Base-by-base conservation (phyloP, 2,888 invertebrate genomes). In the Stegana nigrithorax region DNA sequence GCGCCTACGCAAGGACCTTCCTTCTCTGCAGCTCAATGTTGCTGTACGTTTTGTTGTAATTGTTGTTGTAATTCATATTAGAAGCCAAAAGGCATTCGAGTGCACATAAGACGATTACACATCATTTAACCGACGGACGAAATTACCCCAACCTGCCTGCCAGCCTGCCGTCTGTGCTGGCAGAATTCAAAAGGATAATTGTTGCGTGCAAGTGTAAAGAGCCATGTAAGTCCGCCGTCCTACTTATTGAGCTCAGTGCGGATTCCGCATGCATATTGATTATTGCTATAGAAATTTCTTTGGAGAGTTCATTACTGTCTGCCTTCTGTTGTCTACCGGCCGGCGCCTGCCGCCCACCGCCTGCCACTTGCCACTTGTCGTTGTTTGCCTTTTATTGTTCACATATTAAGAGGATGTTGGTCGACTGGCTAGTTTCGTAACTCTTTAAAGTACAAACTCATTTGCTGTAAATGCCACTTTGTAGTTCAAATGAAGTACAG, bases 91-190 rank as follows among this genome's bases (percentile, higher is more conserved):
- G 82, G 83, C 83, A 82, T 82, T 82, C 77, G 73, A 81, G 81
- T 80, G 82, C 76, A 73, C 78, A 76, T 82, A 82, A 82, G 83
- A 83, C 81, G 82, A 82, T 82, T 82, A 83, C 82, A 83, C 82
- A 82, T 82, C 82, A 82, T 82, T 82, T 82, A 82, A 82, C 82
- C 74, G 83, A 75, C 79, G 78, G 68, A 69, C 71, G 70, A 29
- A 4, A 5, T 42, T 27, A 3, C 2, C 36, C 23, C 23, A 44
- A 17, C n/a, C n/a, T n/a, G n/a, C n/a, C n/a, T n/a, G n/a, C n/a
- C n/a, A n/a, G n/a, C n/a, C n/a, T n/a, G n/a, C n/a, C n/a, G n/a
- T n/a, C n/a, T n/a, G 29, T 44, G 21, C 29, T 27, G 6, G 10
- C 14, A 42, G 10, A 51, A 26, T 32, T 53, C 27, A 56, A 62